These are phyloP conservation scores for chimpanzee (Pan troglodytes) DNA, from an alignment of 2,113 vertebrate species.

Conservation along the genomic window NHGRI_mPanTro3-v2.1_pri NC_072418.2:33228501-33229000, in stretches of 20 bases:
- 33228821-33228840: rapidly evolving
- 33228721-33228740: neutral
- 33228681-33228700: neutral
- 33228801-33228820: neutral
- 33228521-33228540: neutral
- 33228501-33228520: neutral
- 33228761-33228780: neutral
- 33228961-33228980: rapidly evolving
- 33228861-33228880: neutral
- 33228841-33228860: rapidly evolving
- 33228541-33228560: neutral
- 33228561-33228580: rapidly evolving
- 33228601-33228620: neutral
- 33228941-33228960: neutral
- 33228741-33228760: rapidly evolving
- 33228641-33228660: neutral
- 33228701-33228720: neutral
- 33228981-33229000: neutral
- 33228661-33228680: neutral
- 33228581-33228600: rapidly evolving
- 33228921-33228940: neutral
- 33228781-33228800: neutral
- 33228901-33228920: rapidly evolving
- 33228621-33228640: rapidly evolving
- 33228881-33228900: rapidly evolving